Base-by-base conservation (phyloP, 2,888 invertebrate genomes). In the Watsonalla cultraria region DNA sequence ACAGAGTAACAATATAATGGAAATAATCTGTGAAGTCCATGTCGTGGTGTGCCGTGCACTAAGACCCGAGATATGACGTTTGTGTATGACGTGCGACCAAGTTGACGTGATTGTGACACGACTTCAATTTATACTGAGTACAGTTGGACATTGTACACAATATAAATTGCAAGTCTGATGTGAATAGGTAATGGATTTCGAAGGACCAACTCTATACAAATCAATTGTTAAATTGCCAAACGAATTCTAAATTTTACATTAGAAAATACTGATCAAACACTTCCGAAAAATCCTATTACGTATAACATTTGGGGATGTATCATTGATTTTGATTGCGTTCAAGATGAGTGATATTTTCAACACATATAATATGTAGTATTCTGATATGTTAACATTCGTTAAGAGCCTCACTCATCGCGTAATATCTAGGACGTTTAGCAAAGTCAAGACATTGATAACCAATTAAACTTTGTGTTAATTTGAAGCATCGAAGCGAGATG, bases 171-270 rank as follows among this genome's bases (percentile, higher is more conserved):
- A 57, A 59, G 58, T 42, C 37, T 0, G 53, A 64, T 61, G 75
- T 72, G 78, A 78, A 83, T 76, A 82, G 78, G 79, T 74, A 72
- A 80, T 79, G 77, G 74, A 81, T 80, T 77, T 72, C 70, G 73
- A 81, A 80, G 76, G 76, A 76, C 75, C 80, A 72, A 79, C 73
- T 66, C 57, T 57, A 59, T 58, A 57, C 60, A 79, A 80, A 79
- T 69, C 76, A 76, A 78, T 74, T 72, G 75, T 68, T 71, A 74
- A 66, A 67, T 78, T 79, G 76, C 76, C 60, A 60, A 72, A 72
- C 59, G 77, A 80, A 76, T 73, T 72, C 68, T 68, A 72, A 72
- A 62, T 61, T 65, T 63, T 62, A 62, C 51, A 65, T 65, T 66
- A 65, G 56, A 61, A 62, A 78, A 72, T 70, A 76, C 75, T 69